Evolutionary conservation across 1,140 invertebrate species (phyloP), one percentile per base, ranked within the genome.

Genomic region (Aethina tumida): DNA sequence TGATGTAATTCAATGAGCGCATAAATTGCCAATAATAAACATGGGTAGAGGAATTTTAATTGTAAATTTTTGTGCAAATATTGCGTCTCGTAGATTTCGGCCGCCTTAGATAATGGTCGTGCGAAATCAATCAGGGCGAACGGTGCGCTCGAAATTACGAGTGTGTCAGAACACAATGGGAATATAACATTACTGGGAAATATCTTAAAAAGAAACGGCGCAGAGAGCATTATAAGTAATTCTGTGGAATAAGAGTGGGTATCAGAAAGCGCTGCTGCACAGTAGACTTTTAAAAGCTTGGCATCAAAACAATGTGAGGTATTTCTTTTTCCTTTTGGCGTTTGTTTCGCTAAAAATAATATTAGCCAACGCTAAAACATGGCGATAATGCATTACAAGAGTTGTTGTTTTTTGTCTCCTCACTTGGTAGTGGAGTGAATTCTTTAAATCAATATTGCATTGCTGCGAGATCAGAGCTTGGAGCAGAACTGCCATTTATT

Each of bases 391-490:
- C 50, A 52, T 54, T 54, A 54, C 52, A 49, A 31, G 43, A 49
- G 44, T 51, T 50, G 51, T 51, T 51, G 39, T 53, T 53, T 49
- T 48, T 46, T 39, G 43, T 44, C 42, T 50, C 39, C 30, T 34
- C 31, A 44, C 45, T 35, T 31, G 27, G 42, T 35, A 38, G 31
- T 34, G 24, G 41, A 43, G 46, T 41, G 50, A 45, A 55, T 55
- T 52, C 52, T 50, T 55, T 52, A 47, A 52, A 55, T 55, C 52
- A 55, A 55, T 55, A 55, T 55, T 55, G 50, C 50, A 55, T 55
- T 55, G 50, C 52, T 21, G 32, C 15, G 35, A 32, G 38, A 47
- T 41, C 37, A 27, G 18, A 15, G 27, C 15, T 4, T 4, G 15
- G 29, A 32, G 10, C 30, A 10, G 13, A 21, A 22, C 33, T 36